These are phyloP conservation scores for Pseudochaenichthys georgianus DNA, from an alignment of 2,797 vertebrate species.

Conservation along the genomic window DNA sequence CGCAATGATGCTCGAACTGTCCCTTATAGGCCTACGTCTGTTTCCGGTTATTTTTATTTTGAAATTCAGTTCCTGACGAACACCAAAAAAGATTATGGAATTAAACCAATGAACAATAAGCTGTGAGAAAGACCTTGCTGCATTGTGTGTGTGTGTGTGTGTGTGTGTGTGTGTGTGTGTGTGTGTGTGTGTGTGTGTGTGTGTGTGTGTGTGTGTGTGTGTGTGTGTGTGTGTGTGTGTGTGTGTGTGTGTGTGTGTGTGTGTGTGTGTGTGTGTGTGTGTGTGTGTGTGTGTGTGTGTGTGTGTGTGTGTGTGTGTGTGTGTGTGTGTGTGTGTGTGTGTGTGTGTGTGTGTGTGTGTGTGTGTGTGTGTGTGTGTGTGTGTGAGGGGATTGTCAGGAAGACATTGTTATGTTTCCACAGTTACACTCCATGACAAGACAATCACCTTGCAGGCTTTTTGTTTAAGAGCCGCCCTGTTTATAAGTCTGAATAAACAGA, in stretches of 20 bases:
- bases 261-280: neutral
- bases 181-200: neutral
- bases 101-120: too few species aligned
- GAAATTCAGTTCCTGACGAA: too few species aligned
- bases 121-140: too few species aligned
- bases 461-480: constrained; percentile 64
- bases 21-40: too few species aligned
- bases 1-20: too few species aligned
- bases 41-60: too few species aligned
- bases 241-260: neutral
- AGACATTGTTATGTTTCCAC: constrained; percentile 69
- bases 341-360: neutral
- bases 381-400: too few species aligned
- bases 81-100: too few species aligned
- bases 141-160: neutral
- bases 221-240: neutral
- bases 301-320: too few species aligned
- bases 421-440: constrained; percentile 58
- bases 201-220: neutral
- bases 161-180: neutral
- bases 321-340: too few species aligned
- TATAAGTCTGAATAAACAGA: constrained; percentile 72
- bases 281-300: neutral
- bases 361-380: too few species aligned
- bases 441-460: constrained; percentile 59